Base-by-base conservation (phyloP, 1,140 invertebrate genomes). In the Lethrus apterus region DNA sequence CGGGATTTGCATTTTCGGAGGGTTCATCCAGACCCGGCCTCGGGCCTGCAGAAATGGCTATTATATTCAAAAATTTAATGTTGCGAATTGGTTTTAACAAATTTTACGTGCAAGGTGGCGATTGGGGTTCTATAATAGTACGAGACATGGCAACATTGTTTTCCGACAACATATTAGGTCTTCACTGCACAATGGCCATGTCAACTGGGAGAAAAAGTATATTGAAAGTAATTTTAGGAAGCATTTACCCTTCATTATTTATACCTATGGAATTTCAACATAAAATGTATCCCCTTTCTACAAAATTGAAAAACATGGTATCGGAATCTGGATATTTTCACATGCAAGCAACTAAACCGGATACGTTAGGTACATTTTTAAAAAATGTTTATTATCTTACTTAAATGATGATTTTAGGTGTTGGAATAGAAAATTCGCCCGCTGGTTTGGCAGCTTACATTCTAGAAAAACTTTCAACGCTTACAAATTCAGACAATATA, bases 281-380 rank as follows among this genome's bases (percentile, higher is more conserved):
- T 5, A 34, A 14, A 14, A 14, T 34, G 14, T 34, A 34, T 14
- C 32, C 32, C 13, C 14, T 34, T 9, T 33, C 4, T 33, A 33
- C 75, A 10, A 48, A 72, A 1, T 72, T 76, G 4, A 32, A 40
- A 2, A 50, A 44, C 34, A 2, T 86, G 0, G 7, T 89, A 0
- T 70, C 78, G 54, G 87, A 92, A 66, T 62, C 63, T 31, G 91
- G 89, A 9, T 94, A 94, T 57, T 57, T 86, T 14, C 84, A 90
- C 57, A 20, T 54, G 21, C 91, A 95, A 67, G 73, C 86, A 2
- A 90, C 87, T 0, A 93, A 93, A 65, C 92, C 92, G 5, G 90
- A 95, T 61, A 94, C 92, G n/a, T 70, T 93, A 45, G 87, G 84
- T 84, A 69, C n/a, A n/a, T n/a, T n/a, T n/a, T n/a, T n/a, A 26